Conservation (phyloP, 2,113 vertebrate genomes). For the Poeciliopsis retropinna region DNA sequence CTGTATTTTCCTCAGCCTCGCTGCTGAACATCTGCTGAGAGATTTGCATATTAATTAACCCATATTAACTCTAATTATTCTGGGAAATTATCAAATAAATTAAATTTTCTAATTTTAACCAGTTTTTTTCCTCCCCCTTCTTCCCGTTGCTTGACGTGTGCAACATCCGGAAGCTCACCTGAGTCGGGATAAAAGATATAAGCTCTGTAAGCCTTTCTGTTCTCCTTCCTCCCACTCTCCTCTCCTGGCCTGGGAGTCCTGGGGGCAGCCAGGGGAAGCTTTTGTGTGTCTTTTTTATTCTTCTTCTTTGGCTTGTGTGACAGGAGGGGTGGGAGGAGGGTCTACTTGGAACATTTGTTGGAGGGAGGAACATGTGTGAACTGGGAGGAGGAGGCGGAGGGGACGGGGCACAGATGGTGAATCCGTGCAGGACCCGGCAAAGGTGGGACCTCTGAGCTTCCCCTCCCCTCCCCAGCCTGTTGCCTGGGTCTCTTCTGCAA, state of each 20-base stretch:
- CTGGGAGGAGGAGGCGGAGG: constrained; percentile 80
- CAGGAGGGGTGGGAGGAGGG: constrained; percentile 62
- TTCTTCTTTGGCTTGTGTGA: constrained; percentile 94
- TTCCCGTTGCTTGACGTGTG: constrained; percentile 92
- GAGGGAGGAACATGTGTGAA: constrained; percentile 93
- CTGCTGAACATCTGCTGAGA: constrained; percentile 99
- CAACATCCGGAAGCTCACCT: constrained; percentile 86
- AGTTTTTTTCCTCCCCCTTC: constrained; percentile 71
- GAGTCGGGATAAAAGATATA: constrained; percentile 73
- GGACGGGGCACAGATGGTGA: constrained; percentile 95
- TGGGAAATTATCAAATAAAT: constrained; percentile 99
- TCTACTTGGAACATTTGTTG: constrained; percentile 89
- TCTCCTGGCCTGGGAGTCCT: constrained; percentile 76
- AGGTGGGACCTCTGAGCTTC: constrained; percentile 90
- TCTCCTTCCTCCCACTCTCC: constrained; percentile 68
- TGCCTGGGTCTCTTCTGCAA: constrained; percentile 80
- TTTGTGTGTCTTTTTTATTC: constrained; percentile 90
- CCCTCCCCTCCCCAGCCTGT: constrained; percentile 48
- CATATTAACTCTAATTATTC: constrained; percentile 99
- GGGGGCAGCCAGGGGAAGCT: constrained; percentile 84
- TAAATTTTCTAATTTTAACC: constrained; percentile 99
- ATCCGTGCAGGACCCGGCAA: constrained; percentile 91
- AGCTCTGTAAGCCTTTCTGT: constrained; percentile 54
- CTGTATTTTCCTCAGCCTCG: constrained; percentile 94
- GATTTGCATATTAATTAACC: constrained; percentile 99